Conservation (phyloP, 2,888 invertebrate genomes). For the Orchesella flavescens region DNA sequence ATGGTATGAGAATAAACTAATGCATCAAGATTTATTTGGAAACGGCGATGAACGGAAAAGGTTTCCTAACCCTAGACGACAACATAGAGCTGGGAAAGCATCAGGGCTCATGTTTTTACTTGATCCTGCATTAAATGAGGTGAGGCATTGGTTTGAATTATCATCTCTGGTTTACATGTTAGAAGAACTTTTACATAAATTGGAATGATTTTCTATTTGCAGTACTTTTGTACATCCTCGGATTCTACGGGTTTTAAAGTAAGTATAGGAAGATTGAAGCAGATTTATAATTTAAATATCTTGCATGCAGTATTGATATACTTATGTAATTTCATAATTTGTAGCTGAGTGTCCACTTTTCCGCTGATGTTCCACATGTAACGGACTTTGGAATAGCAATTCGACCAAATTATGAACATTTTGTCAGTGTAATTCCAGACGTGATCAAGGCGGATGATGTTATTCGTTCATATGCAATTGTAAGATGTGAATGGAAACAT, state of each 20-base stretch:
- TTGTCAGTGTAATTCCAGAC: constrained; percentile 54
- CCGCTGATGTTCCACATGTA: constrained; percentile 66
- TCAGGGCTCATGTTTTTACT: constrained; percentile 65
- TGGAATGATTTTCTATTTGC: not conserved
- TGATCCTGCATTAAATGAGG: constrained; percentile 65
- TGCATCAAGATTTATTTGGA: constrained; percentile 32
- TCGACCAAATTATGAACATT: constrained; percentile 58
- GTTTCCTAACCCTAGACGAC: constrained; percentile 34
- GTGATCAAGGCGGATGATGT: constrained; percentile 58
- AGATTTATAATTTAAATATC: not conserved
- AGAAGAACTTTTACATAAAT: no score
- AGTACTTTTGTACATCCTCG: constrained; percentile 68
- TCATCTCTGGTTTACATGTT: no score
- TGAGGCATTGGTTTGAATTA: not conserved
- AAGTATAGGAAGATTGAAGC: constrained; percentile 10
- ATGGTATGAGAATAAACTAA: constrained; percentile 31
- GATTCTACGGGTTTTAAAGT: constrained; percentile 68
- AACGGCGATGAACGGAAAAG: not conserved
- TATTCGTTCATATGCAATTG: constrained; percentile 32
- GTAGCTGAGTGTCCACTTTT: constrained; percentile 58
- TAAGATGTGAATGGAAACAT: constrained; percentile 9
- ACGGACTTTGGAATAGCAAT: constrained; percentile 61
- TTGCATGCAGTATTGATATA: no score
- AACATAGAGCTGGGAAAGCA: constrained; percentile 66
- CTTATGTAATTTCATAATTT: not conserved